Percentiles rank a stretch among this genome's conserved stretches.
Evolutionary conservation across 2,888 invertebrate genomes (phyloP).

Genomic region (Amiota communis): DNA sequence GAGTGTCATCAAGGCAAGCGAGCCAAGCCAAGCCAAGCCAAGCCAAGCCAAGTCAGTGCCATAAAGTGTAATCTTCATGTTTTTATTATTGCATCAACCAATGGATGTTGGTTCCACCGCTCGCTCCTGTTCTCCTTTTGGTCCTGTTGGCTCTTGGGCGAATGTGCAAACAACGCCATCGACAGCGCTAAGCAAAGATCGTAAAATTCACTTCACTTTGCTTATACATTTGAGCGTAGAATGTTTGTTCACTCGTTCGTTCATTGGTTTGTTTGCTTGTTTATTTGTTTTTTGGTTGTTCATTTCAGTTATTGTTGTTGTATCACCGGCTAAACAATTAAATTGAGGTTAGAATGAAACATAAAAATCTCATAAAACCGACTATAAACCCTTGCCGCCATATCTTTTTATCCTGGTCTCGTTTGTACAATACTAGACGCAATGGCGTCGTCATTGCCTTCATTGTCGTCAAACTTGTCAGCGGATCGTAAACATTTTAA

Average conservation of each 20-base stretch:
- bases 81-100: conserved; percentile 55
- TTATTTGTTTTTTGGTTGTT: conserved; percentile 29
- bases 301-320: conserved; percentile 62
- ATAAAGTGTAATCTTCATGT: conserved; percentile 67
- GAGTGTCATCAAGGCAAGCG: not conserved
- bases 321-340: conserved; percentile 74
- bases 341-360: conserved; percentile 73
- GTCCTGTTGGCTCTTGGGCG: not conserved
- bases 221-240: conserved; percentile 49
- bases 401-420: conserved; percentile 5
- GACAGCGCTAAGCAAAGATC: conserved; percentile 47
- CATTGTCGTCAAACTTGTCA: conserved; percentile 56
- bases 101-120: not conserved
- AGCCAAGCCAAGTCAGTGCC: conserved; percentile 40
- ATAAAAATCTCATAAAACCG: conserved; percentile 73
- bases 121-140: not conserved
- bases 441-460: conserved; percentile 32
- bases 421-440: conserved; percentile 31
- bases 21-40: conserved; percentile 26
- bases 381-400: conserved; percentile 62
- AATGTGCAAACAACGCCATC: conserved; percentile 40
- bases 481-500: conserved; percentile 69
- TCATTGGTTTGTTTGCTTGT: conserved; percentile 30
- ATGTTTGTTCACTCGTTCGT: conserved; percentile 53
- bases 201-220: conserved; percentile 63